Percentiles rank a stretch among this genome's conserved stretches.
Conservation (phyloP, 2,113 vertebrate species). For the Gorilla gorilla region DNA sequence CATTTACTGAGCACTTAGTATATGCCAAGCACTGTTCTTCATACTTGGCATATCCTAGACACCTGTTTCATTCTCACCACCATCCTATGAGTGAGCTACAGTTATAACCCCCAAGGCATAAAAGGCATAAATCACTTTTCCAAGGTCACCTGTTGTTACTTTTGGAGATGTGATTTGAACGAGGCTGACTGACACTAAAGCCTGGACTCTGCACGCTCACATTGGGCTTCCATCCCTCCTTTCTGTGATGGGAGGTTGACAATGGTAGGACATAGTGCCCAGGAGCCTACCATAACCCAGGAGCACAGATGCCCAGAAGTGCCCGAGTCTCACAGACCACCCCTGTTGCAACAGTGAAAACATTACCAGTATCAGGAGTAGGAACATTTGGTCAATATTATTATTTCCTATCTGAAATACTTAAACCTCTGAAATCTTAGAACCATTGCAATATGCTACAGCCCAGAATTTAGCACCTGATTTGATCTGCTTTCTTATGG, state of each 20-base stretch:
- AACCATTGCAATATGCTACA: background rate
- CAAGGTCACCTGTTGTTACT: background rate
- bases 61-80: background rate
- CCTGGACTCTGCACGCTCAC: background rate
- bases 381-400: background rate
- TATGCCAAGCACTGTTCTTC: background rate
- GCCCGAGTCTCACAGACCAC: background rate
- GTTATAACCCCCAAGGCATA: background rate
- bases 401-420: background rate
- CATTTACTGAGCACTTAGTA: background rate
- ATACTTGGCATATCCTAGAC: background rate
- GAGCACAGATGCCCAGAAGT: background rate
- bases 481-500: background rate
- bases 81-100: background rate
- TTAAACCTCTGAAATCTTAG: conserved; percentile 4
- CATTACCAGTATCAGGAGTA: background rate
- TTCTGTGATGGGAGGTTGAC: background rate
- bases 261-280: background rate
- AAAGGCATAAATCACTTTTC: background rate
- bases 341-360: background rate
- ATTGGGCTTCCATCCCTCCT: background rate
- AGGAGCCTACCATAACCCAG: background rate
- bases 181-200: background rate
- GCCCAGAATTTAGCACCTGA: background rate
- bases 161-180: background rate